Evolutionary conservation across 37 sponge, comb jelly and placozoan species (phyloP).

Genomic region (Lycopodina hypogea): DNA sequence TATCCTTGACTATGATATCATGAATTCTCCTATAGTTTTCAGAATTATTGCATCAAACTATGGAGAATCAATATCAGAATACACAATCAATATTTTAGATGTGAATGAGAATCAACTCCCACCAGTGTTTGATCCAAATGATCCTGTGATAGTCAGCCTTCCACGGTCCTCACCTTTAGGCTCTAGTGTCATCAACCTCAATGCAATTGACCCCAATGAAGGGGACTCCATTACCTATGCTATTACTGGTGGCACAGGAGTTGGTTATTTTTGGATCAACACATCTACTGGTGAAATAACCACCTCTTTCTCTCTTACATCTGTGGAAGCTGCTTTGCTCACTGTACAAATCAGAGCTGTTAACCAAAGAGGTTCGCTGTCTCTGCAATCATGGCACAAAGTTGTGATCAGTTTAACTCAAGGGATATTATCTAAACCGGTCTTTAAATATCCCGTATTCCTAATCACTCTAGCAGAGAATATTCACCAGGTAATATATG

Average conservation of each 20-base stretch:
- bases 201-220: constrained; percentile 36
- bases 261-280: constrained; percentile 51
- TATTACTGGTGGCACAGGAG: constrained; percentile 57
- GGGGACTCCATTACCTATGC: constrained; percentile 32
- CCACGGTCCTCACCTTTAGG: constrained; percentile 12
- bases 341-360: constrained; percentile 24
- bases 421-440: constrained; percentile 17
- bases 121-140: constrained; percentile 34
- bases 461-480: constrained; percentile 31
- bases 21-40: not conserved
- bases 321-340: not conserved
- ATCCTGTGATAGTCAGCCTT: constrained; percentile 8
- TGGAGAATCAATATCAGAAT: not conserved
- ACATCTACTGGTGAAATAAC: constrained; percentile 25
- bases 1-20: constrained; percentile 25
- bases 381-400: constrained; percentile 7
- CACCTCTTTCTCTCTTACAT: constrained; percentile 5
- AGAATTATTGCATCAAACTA: not conserved
- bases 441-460: constrained; percentile 30
- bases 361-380: constrained; percentile 6
- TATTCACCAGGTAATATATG: constrained; percentile 21
- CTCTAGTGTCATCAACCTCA: constrained; percentile 24
- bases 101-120: constrained; percentile 47
- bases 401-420: constrained; percentile 30
- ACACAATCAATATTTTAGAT: constrained; percentile 34